Evolutionary conservation across 2,888 invertebrate species (phyloP).

Genomic region (Empis stercorea): DNA sequence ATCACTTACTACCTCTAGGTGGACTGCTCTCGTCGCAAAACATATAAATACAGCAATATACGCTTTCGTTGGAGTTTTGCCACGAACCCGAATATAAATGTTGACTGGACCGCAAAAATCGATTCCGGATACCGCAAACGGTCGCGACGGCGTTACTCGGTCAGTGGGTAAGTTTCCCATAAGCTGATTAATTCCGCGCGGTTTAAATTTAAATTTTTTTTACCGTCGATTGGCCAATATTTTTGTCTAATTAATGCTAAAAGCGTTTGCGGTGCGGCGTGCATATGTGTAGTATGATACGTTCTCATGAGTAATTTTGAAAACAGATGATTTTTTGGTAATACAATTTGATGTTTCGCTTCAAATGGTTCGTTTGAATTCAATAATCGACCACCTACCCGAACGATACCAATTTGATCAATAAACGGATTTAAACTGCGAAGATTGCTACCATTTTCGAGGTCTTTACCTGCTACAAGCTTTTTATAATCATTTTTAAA

Average conservation of each 20-base stretch:
- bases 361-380: background rate
- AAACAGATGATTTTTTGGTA: slow-evolving; percentile 1
- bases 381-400: background rate
- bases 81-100: slow-evolving; percentile 5
- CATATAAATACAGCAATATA: slow-evolving; percentile 1
- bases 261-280: background rate
- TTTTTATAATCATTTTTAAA: background rate
- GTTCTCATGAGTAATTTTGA: slow-evolving; percentile 3
- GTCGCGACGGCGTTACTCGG: slow-evolving; percentile 3
- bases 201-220: slow-evolving; percentile 3
- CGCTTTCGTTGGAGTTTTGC: slow-evolving; percentile 8
- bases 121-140: background rate
- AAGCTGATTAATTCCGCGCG: slow-evolving; percentile 4
- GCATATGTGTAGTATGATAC: background rate
- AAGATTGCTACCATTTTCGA: background rate
- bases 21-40: slow-evolving; percentile 13
- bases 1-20: slow-evolving; percentile 5
- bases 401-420: background rate
- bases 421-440: background rate
- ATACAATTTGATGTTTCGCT: slow-evolving; percentile 1
- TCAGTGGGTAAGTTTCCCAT: slow-evolving; percentile 18
- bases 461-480: too few species aligned
- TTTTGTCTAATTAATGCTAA: slow-evolving; percentile 7
- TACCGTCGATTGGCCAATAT: slow-evolving; percentile 13
- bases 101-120: slow-evolving; percentile 8